Evolutionary conservation across 2,797 vertebrate species (phyloP), one percentile per base, ranked within the genome.

Genomic region (Callimico goeldii): DNA sequence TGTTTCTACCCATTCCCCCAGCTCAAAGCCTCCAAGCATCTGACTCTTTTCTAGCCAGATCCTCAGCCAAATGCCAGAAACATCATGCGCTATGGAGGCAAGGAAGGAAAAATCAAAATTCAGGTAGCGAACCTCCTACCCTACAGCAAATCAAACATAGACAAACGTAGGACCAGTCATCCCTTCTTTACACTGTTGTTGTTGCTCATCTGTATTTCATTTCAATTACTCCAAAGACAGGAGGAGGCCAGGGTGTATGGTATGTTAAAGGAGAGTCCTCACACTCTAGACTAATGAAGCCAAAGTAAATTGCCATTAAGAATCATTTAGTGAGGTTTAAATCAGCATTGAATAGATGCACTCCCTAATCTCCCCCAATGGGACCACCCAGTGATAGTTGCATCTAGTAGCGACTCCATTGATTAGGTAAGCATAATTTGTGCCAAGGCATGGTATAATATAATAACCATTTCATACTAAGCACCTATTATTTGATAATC

Each of bases 271-370:
- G 94, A 52, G 73, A 46, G 24, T 86, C 92, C 90, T 92, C 90
- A 80, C 39, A 80, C 81, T 88, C 91, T 75, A 92, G 84, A 88
- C 90, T 95, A 97, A 97, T 96, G 91, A 96, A 98, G 97, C 55
- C 95, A 86, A 95, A 97, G 97, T 96, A 94, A 96, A 97, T 96
- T 75, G 28, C 94, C 95, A 92, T 95, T 94, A 98, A 96, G 97
- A 95, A 93, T 82, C 96, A 97, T 96, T 98, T 97, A 93, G 87
- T 82, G 84, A 93, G 93, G 85, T 90, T 97, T 98, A 97, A 97
- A 94, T 96, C 81, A 97, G 94, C 90, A 79, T 94, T 84, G 93
- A 92, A 96, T 89, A 97, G 90, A 96, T 77, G 57, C 2, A 3
- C 84, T 85, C 83, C 88, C 75, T 84, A 90, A 88, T 95, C 70